Base-by-base conservation (phyloP, 1,140 invertebrate genomes). In the Copidosoma floridanum region DNA sequence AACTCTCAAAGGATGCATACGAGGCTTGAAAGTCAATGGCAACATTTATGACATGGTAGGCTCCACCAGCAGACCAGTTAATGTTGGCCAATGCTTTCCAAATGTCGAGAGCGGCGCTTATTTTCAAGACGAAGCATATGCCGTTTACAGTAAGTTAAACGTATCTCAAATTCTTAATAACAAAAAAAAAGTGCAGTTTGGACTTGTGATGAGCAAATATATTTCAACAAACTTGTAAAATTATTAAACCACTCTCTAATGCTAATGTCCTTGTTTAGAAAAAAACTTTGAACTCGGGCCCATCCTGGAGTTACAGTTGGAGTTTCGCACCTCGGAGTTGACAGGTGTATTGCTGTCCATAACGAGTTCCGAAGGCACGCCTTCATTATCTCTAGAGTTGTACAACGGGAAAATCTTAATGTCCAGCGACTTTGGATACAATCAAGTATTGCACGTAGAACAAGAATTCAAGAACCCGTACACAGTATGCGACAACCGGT, bases 41-140 rank as follows among this genome's bases (percentile, higher is more conserved):
- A 84, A 86, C 52, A 80, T 83, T 20, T 86, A 90, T 70, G 91
- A 92, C 76, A 83, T 95, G 69, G 86, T 90, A 21, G 84, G 87
- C 3, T 85, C 87, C 1, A 85, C 86, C 32, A 85, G 76, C 37
- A 78, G 80, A 66, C 85, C 88, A 43, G 85, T 85, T 53, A 86
- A 89, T 62, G 89, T 95, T 10, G 90, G 91, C 0, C 90, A 92
- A 68, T 97, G 94, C 78, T 95, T 95, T 70, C 87, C 89, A 0
- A 85, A 85, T 38, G 88, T 96, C 3, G 92, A 96, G 74, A 83
- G 84, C 44, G 94, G 92, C 43, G 91, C 91, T 0, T 95, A 91
- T 75, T 95, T 97, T 70, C 85, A 87, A 14, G 90, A 90, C 27
- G 89, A 91, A 71, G 88, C 90, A 4, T 93, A 87, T 75, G 91